Percentiles rank a stretch among this genome's conserved stretches.
phyloP scores from a whole-genome alignment of 2,113 vertebrate species.

The Petrocephalus microphthalmus region DNA sequence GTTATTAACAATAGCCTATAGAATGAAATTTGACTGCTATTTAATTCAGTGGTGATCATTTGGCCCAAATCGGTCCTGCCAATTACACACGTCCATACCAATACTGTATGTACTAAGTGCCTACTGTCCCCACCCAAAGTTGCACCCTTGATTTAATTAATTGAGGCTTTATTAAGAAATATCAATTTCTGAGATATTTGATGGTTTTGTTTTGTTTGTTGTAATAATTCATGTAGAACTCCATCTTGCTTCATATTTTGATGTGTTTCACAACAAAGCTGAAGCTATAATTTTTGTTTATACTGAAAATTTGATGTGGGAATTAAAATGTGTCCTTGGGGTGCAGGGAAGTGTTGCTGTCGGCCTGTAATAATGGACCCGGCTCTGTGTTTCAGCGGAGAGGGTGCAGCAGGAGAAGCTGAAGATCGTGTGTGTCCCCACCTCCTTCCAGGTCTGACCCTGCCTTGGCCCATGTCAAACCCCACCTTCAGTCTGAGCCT shows the following conservation, averaged over 20 bases:
- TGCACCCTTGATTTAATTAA: not conserved
- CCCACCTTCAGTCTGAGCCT: not conserved
- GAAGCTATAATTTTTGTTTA: not conserved
- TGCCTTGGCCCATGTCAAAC: not conserved
- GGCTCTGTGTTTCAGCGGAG: constrained; percentile 67
- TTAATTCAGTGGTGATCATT: not conserved
- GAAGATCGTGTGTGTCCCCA: constrained; percentile 83
- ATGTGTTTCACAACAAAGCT: not conserved
- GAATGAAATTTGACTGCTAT: not conserved
- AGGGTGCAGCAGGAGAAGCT: constrained; percentile 86
- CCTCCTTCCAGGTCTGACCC: constrained; percentile 84
- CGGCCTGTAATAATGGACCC: not conserved
- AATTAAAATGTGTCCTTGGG: not conserved
- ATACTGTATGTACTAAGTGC: not conserved
- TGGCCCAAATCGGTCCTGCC: not conserved
- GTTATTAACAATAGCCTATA: not conserved
- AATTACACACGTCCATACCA: too few relatives aligned
- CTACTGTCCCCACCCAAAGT: not conserved
- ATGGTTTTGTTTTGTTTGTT: not conserved
- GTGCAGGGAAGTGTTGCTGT: not conserved
- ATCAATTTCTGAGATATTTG: not conserved
- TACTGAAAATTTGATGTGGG: not conserved
- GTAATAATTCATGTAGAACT: not conserved
- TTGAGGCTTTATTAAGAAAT: not conserved
- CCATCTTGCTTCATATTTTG: not conserved